Percentiles rank a stretch among this genome's conserved stretches.
Conservation (phyloP, 1,140 invertebrate species). For the Drosophila subpulchrella region DNA sequence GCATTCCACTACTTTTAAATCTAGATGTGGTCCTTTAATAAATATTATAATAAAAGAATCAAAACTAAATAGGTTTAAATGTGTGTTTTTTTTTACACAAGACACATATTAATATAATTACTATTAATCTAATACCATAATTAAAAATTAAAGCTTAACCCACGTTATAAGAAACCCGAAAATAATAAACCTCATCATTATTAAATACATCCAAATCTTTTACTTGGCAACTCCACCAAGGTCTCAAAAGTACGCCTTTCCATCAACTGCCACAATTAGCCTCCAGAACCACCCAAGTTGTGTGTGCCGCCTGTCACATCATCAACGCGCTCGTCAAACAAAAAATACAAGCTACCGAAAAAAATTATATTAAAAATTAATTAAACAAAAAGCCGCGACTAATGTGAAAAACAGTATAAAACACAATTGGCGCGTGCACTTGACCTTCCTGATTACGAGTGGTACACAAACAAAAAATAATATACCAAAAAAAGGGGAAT, state of each 20-base stretch:
- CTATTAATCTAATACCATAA: too few species aligned
- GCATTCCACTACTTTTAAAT: too few species aligned
- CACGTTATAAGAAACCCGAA: too few species aligned
- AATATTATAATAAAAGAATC: too few species aligned
- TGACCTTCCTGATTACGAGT: slow-evolving; percentile 40
- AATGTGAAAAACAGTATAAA: slow-evolving; percentile 51
- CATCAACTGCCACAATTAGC: slow-evolving; percentile 41
- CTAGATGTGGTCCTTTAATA: too few species aligned
- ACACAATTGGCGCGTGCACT: slow-evolving; percentile 53
- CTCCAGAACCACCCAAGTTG: slow-evolving; percentile 48
- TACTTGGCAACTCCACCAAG: slow-evolving; percentile 1
- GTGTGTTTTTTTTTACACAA: too few species aligned
- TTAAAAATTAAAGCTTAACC: too few species aligned
- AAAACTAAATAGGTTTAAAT: too few species aligned
- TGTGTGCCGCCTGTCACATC: slow-evolving; percentile 49
- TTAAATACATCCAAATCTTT: background rate
- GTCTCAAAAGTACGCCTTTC: slow-evolving; percentile 3
- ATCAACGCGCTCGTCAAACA: slow-evolving; percentile 42
- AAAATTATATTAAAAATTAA: slow-evolving; percentile 52
- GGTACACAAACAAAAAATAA: background rate
- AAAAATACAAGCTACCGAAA: slow-evolving; percentile 19
- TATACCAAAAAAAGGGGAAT: slow-evolving; percentile 14
- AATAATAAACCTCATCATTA: too few species aligned
- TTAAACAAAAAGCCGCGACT: slow-evolving; percentile 48
- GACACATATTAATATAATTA: too few species aligned